These are phyloP conservation scores for Meiosimyza decipiens DNA, from an alignment of 2,888 invertebrate species.

Conservation along the genomic window DNA sequence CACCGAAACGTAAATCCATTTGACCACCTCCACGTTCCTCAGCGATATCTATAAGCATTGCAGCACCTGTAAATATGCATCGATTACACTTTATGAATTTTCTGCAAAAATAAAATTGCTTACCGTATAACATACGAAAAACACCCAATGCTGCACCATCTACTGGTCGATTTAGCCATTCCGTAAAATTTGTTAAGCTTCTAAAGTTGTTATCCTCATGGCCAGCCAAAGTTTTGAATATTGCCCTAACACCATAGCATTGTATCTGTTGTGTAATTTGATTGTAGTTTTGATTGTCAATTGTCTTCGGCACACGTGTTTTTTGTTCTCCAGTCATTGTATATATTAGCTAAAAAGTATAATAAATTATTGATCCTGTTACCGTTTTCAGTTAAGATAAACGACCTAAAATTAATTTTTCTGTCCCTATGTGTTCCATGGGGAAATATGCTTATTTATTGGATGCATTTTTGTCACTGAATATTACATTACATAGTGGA, in stretches of 20 bases:
- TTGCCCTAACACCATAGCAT: too few species aligned
- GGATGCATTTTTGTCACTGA: too few species aligned
- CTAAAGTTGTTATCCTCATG: conserved; percentile 51
- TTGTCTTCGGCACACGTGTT: not conserved
- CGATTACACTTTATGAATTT: not conserved
- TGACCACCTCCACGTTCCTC: conserved; percentile 86
- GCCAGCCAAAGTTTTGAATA: conserved; percentile 50
- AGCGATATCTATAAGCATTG: conserved; percentile 85
- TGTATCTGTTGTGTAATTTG: not conserved
- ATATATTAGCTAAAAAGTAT: not conserved
- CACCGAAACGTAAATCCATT: conserved; percentile 81
- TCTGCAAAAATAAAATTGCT: conserved; percentile 48
- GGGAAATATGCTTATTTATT: too few species aligned
- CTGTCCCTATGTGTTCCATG: too few species aligned
- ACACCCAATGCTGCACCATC: conserved; percentile 84
- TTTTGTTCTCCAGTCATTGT: not conserved
- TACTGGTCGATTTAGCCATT: conserved; percentile 73
- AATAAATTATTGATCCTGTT: not conserved
- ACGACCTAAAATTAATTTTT: too few species aligned
- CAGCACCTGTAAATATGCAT: conserved; percentile 48
- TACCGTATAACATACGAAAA: conserved; percentile 84
- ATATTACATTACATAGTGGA: too few species aligned
- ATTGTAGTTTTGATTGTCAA: conserved; percentile 20
- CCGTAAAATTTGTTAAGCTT: conserved; percentile 61
- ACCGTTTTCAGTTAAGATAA: too few species aligned